A percentile compares a stretch with the other conserved stretches of the same genome.
Conservation (phyloP, 2,888 invertebrate species). For the Zonitis immaculata region DNA sequence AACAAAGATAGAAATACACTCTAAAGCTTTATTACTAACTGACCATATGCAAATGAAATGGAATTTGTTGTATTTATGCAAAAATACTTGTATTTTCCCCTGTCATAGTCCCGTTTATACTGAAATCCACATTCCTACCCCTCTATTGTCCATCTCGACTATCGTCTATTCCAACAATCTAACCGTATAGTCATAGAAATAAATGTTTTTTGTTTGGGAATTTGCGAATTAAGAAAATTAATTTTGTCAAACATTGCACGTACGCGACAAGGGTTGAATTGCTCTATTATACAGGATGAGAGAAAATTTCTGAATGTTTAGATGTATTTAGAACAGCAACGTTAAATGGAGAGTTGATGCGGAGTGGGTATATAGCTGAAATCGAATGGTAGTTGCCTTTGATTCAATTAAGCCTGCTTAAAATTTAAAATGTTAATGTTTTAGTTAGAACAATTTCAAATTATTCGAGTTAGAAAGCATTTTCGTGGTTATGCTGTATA, state of each 20-base stretch:
- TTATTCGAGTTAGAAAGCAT: neutral
- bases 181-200: conserved; percentile 38
- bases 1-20: neutral
- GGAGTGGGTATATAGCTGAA: neutral
- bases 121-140: neutral
- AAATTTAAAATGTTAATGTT: conserved; percentile 5
- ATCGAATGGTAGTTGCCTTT: neutral
- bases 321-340: neutral
- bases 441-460: no score
- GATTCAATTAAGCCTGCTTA: conserved; percentile 15
- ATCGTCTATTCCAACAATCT: neutral
- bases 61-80: conserved; percentile 46
- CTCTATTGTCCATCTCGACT: neutral
- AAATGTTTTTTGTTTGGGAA: conserved; percentile 39
- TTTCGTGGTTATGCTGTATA: neutral
- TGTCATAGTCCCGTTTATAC: conserved; percentile 6
- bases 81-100: conserved; percentile 41
- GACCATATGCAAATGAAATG: conserved; percentile 41
- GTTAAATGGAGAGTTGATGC: conserved; percentile 1
- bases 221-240: conserved; percentile 42
- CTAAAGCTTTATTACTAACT: conserved; percentile 31
- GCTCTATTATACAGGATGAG: neutral
- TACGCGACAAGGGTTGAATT: conserved; percentile 11
- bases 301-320: no score
- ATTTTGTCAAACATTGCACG: conserved; percentile 27